Evolutionary conservation across 2,888 invertebrate species (phyloP).

Genomic region (Troides helena): DNA sequence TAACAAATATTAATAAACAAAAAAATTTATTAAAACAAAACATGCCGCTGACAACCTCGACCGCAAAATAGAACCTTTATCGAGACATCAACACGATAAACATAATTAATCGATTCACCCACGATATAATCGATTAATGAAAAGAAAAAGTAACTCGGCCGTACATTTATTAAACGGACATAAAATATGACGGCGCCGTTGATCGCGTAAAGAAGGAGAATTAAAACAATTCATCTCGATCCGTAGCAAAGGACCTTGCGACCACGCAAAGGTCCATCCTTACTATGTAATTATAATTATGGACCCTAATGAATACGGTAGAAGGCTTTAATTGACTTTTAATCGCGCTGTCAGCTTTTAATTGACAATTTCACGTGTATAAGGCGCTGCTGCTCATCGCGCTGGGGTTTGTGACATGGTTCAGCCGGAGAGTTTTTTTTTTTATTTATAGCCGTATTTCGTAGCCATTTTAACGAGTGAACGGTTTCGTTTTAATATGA

Average conservation of each 20-base stretch:
- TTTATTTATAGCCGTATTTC: constrained; percentile 20
- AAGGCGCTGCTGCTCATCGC: constrained; percentile 42
- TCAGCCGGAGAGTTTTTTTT: constrained; percentile 4
- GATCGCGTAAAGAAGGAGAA: constrained; percentile 2
- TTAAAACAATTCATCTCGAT: constrained; percentile 20
- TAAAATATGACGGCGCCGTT: constrained; percentile 27
- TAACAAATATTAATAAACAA: neutral
- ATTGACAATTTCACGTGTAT: constrained; percentile 47
- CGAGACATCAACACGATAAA: constrained; percentile 21
- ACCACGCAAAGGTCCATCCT: constrained; percentile 19
- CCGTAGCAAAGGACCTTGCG: constrained; percentile 24
- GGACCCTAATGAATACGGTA: constrained; percentile 49
- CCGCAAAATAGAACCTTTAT: constrained; percentile 16
- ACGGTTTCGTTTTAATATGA: neutral
- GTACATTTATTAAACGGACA: constrained; percentile 23
- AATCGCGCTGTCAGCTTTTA: constrained; percentile 48
- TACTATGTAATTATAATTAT: constrained; percentile 41
- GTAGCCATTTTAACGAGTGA: constrained; percentile 12
- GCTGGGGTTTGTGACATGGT: constrained; percentile 18
- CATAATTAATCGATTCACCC: constrained; percentile 23
- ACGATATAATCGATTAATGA: constrained; percentile 20
- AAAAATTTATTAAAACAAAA: neutral
- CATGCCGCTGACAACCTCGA: constrained; percentile 10
- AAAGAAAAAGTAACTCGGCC: neutral
- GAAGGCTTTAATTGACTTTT: constrained; percentile 50